phyloP scores from a whole-genome alignment of 1,140 invertebrate genomes.

The Drosophila equinoxialis region DNA sequence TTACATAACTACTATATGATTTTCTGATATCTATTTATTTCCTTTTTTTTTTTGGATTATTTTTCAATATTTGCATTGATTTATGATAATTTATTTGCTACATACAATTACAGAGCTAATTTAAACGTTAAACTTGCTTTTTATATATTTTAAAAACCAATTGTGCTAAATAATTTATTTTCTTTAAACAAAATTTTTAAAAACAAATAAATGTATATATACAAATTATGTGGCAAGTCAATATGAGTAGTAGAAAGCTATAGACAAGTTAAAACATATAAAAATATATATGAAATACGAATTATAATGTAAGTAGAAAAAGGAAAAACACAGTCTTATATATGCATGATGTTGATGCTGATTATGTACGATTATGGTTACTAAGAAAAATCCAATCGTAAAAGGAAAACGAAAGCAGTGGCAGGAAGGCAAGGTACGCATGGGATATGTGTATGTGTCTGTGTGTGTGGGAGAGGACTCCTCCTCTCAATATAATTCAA shows the following conservation, averaged over 20 bases:
- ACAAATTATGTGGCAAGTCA: conserved; percentile 64
- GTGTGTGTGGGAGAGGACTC: conserved; percentile 34
- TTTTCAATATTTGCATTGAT: conserved; percentile 59
- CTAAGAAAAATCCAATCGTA: conserved; percentile 36
- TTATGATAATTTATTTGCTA: conserved; percentile 55
- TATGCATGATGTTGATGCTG: conserved; percentile 47
- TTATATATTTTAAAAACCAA: conserved; percentile 38
- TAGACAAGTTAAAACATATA: conserved; percentile 26
- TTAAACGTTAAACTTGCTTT: conserved; percentile 49
- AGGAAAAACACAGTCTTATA: conserved; percentile 77
- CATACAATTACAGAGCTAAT: conserved; percentile 50
- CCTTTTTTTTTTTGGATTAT: conserved; percentile 5
- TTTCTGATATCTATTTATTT: background rate
- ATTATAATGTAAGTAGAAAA: conserved; percentile 57
- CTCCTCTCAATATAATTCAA: background rate
- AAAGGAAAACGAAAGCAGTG: conserved; percentile 16
- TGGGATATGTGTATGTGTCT: conserved; percentile 54
- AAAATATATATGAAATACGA: conserved; percentile 26
- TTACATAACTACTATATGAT: conserved; percentile 14
- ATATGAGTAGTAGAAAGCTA: conserved; percentile 48
- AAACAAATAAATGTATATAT: conserved; percentile 47
- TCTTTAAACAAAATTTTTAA: conserved; percentile 30
- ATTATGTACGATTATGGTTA: conserved; percentile 5
- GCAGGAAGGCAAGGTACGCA: conserved; percentile 57
- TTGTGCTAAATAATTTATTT: conserved; percentile 74